Evolutionary conservation across 1,140 invertebrate genomes (phyloP).

Genomic region (Nixonia krombeini): DNA sequence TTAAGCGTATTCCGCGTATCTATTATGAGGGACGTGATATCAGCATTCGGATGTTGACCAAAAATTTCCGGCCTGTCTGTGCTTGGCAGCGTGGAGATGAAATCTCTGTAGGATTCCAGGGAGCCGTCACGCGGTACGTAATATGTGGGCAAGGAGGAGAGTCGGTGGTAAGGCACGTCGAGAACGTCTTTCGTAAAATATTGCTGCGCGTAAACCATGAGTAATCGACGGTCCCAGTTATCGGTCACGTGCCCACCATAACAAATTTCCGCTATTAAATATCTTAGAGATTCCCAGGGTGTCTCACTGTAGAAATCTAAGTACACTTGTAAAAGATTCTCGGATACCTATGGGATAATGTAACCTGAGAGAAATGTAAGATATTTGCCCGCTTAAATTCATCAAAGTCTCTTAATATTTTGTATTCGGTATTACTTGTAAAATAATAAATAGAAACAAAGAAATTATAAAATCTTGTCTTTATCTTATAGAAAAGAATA

Average conservation of each 20-base stretch:
- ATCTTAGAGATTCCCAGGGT: slow-evolving; percentile 92
- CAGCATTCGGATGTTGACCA: slow-evolving; percentile 92
- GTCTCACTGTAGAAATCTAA: slow-evolving; percentile 87
- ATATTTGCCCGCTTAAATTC: too few species aligned
- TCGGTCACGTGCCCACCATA: slow-evolving; percentile 96
- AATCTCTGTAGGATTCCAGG: slow-evolving; percentile 83
- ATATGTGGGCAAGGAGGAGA: slow-evolving; percentile 80
- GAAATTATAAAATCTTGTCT: too few species aligned
- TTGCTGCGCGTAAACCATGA: slow-evolving; percentile 86
- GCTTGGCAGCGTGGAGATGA: slow-evolving; percentile 81
- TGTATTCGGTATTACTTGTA: too few species aligned
- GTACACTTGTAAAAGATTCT: slow-evolving; percentile 85
- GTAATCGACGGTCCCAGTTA: slow-evolving; percentile 90
- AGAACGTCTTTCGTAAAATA: slow-evolving; percentile 83
- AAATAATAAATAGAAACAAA: too few species aligned
- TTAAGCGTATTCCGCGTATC: slow-evolving; percentile 84
- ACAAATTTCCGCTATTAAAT: slow-evolving; percentile 93
- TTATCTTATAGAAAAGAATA: too few species aligned
- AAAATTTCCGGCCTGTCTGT: slow-evolving; percentile 87
- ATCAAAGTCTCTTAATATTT: not conserved
- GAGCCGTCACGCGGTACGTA: slow-evolving; percentile 87
- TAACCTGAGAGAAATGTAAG: not conserved
- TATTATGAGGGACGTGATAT: slow-evolving; percentile 87
- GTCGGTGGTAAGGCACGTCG: slow-evolving; percentile 77
- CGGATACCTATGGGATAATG: slow-evolving; percentile 78